Conservation (phyloP, 2,888 invertebrate genomes). For the Colostygia pectinataria region DNA sequence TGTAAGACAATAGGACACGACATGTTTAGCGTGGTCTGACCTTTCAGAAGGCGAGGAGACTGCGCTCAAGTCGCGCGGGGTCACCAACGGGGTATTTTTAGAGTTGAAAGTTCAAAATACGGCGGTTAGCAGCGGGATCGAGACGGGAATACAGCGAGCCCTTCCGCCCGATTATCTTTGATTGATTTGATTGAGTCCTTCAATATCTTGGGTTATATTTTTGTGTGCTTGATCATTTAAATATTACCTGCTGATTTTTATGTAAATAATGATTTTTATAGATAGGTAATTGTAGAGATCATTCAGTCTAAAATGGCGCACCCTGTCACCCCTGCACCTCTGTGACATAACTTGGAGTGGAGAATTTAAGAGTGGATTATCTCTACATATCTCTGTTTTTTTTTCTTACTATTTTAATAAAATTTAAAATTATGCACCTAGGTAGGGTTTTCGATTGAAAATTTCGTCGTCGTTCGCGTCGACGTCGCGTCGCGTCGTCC, state of each 20-base stretch:
- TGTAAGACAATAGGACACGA: constrained; percentile 52
- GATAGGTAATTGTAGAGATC: too few relatives aligned
- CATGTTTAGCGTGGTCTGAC: constrained; percentile 70
- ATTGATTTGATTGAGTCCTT: neutral
- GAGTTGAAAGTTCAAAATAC: constrained; percentile 84
- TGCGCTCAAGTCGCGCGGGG: constrained; percentile 77
- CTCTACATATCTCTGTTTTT: too few relatives aligned
- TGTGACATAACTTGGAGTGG: too few relatives aligned
- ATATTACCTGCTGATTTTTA: too few relatives aligned
- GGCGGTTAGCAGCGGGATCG: constrained; percentile 59
- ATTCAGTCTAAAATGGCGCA: too few relatives aligned
- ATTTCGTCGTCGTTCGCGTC: too few relatives aligned
- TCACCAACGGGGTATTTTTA: constrained; percentile 81
- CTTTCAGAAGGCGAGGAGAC: constrained; percentile 77
- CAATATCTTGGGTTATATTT: neutral
- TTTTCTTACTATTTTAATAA: too few relatives aligned
- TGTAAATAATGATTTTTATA: neutral
- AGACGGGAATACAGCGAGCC: constrained; percentile 33
- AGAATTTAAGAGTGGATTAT: too few relatives aligned
- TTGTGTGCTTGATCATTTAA: neutral
- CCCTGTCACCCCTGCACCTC: too few relatives aligned
- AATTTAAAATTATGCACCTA: too few relatives aligned
- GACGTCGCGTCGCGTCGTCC: too few relatives aligned
- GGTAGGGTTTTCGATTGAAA: too few relatives aligned
- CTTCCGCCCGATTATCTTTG: constrained; percentile 27